Base-by-base conservation (phyloP, 2,888 invertebrate species). In the Philereme transversata region DNA sequence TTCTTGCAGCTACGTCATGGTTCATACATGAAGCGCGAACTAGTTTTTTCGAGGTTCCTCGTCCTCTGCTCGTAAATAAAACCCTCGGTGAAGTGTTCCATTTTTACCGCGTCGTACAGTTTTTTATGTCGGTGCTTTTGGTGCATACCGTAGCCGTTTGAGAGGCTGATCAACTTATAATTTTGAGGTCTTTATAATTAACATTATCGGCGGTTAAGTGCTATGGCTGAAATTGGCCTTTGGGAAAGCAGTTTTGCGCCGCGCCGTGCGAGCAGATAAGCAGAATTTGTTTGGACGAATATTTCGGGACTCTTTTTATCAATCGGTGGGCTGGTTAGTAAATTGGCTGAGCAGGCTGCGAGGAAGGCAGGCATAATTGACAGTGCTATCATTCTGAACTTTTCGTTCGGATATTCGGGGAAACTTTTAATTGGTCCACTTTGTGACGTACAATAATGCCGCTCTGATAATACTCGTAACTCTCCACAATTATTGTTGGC, bases 21-120 rank as follows among this genome's bases (percentile, higher is more conserved):
- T 91, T 92, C 92, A 92, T 90, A 92, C 92, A 90, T 92, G 90
- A 92, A 92, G 88, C 86, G 86, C 82, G 85, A 88, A 86, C 88
- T 91, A 90, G 87, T 88, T 90, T 90, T 90, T 86, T 83, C 78
- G 79, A 82, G 74, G 78, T 77, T 74, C 75, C 76, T 70, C 76
- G 76, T 78, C 78, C 78, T 78, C 77, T 66, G 74, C 67, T 83
- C 84, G 82, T 85, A 86, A 86, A 85, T 84, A 82, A 83, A 82
- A 78, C 78, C 79, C 82, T 86, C 84, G 78, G 79, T 77, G 79
- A 85, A 84, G 84, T 82, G 78, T 78, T 80, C 76, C 79, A 83
- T 85, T 82, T 82, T 78, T 75, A 75, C 71, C 71, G 75, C 72
- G 69, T 74, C 75, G 72, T 69, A 74, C 72, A 71, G 71, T 81